Percentiles rank a stretch among this genome's conserved stretches.
Conservation (phyloP, 2,113 vertebrate genomes). For the Osmerus eperlanus region DNA sequence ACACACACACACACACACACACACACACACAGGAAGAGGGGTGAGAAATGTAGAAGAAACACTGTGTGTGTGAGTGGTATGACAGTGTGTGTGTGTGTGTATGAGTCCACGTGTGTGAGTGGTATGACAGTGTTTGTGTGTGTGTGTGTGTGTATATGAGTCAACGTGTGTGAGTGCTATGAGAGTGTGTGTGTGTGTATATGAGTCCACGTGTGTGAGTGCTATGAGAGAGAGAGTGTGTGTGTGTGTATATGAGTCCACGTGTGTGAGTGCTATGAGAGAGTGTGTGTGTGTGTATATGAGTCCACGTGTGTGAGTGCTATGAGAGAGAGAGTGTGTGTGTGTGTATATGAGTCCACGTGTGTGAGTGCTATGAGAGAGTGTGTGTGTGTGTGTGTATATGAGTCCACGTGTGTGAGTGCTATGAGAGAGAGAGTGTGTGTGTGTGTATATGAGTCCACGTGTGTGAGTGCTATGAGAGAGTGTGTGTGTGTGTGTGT, state of each 20-base stretch:
- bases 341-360: background rate
- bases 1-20: constrained; percentile 29
- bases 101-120: background rate
- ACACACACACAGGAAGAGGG: constrained; percentile 11
- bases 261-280: too few species aligned
- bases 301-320: too few species aligned
- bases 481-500: background rate
- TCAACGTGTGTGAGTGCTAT: constrained; percentile 17
- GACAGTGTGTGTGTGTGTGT: background rate
- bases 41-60: background rate
- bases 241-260: too few species aligned
- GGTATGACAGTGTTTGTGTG: constrained; percentile 20
- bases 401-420: too few species aligned
- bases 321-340: background rate
- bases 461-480: too few species aligned
- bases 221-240: background rate
- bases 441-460: background rate
- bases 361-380: constrained; percentile 18
- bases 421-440: too few species aligned
- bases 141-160: background rate
- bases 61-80: background rate
- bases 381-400: too few species aligned
- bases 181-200: background rate
- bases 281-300: background rate
- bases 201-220: too few species aligned